Evolutionary conservation across 2,888 invertebrate genomes (phyloP).

Genomic region (Cyaniris semiargus): DNA sequence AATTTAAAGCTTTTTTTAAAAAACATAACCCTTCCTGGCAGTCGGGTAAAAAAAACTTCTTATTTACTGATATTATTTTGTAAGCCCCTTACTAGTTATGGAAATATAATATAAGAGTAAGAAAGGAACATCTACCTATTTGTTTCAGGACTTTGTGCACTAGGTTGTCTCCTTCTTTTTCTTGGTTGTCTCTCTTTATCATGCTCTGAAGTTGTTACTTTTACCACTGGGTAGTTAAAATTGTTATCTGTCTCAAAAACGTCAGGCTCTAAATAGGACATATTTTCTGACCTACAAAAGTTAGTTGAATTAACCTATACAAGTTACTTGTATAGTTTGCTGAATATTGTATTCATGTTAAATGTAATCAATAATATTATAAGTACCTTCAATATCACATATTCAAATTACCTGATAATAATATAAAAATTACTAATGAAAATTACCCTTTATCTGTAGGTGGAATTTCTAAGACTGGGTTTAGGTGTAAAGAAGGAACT

Average conservation of each 20-base stretch:
- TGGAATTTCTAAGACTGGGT: not conserved
- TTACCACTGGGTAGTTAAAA: not conserved
- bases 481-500: not conserved
- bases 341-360: too few relatives aligned
- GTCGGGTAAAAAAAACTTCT: too few relatives aligned
- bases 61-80: too few relatives aligned
- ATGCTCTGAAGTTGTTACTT: not conserved
- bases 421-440: too few relatives aligned
- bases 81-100: too few relatives aligned
- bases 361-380: too few relatives aligned
- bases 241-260: not conserved
- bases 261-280: not conserved
- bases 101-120: not conserved
- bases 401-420: too few relatives aligned
- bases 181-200: not conserved
- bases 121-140: not conserved
- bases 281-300: not conserved
- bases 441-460: not conserved
- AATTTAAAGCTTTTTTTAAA: too few relatives aligned
- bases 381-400: too few relatives aligned
- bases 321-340: too few relatives aligned
- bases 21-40: too few relatives aligned
- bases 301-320: too few relatives aligned
- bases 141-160: not conserved
- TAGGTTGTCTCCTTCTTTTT: not conserved